These are phyloP conservation scores for Lateolabrax maculatus DNA, from an alignment of 2,797 vertebrate species.

Conservation along the genomic window DNA sequence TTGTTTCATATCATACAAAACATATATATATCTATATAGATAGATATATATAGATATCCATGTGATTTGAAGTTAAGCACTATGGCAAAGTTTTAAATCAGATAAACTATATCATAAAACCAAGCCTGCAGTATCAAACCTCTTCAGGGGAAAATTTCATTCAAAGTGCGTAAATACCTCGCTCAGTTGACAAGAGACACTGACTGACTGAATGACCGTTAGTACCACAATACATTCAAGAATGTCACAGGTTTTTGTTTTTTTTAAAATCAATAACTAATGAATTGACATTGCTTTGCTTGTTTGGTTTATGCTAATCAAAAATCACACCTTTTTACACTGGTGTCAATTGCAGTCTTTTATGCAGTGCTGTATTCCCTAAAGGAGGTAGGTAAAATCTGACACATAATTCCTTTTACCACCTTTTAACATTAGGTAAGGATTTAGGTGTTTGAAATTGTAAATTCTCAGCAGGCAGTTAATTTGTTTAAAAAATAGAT, in stretches of 20 bases:
- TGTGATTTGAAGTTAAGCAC: slow-evolving; percentile 62
- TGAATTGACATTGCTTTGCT: slow-evolving; percentile 48
- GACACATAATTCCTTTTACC: slow-evolving; percentile 61
- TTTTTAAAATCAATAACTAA: slow-evolving; percentile 46
- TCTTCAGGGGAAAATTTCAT: slow-evolving; percentile 67
- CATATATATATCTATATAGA: slow-evolving; percentile 49
- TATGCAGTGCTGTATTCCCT: slow-evolving; percentile 64
- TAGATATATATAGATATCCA: slow-evolving; percentile 52
- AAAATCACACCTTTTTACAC: slow-evolving; percentile 46
- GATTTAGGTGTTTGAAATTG: slow-evolving; percentile 59
- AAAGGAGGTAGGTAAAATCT: slow-evolving; percentile 76
- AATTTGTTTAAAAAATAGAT: slow-evolving; percentile 73
- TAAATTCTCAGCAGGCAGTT: slow-evolving; percentile 81
- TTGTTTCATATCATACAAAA: slow-evolving; percentile 69
- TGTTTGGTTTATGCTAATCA: slow-evolving; percentile 66
- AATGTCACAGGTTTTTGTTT: slow-evolving; percentile 55
- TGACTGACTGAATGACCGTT: slow-evolving; percentile 68
- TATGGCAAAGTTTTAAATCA: slow-evolving; percentile 64
- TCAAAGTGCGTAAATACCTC: slow-evolving; percentile 83
- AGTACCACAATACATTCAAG: slow-evolving; percentile 83
- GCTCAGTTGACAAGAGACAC: slow-evolving; percentile 69
- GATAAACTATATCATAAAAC: slow-evolving; percentile 62
- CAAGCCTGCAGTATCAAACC: slow-evolving; percentile 68
- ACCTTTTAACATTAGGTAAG: slow-evolving; percentile 49
- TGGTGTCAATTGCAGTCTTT: slow-evolving; percentile 68